Percentiles rank a stretch among this genome's conserved stretches.
Conservation (phyloP, 1,140 invertebrate species). For the Coenobita brevimanus region DNA sequence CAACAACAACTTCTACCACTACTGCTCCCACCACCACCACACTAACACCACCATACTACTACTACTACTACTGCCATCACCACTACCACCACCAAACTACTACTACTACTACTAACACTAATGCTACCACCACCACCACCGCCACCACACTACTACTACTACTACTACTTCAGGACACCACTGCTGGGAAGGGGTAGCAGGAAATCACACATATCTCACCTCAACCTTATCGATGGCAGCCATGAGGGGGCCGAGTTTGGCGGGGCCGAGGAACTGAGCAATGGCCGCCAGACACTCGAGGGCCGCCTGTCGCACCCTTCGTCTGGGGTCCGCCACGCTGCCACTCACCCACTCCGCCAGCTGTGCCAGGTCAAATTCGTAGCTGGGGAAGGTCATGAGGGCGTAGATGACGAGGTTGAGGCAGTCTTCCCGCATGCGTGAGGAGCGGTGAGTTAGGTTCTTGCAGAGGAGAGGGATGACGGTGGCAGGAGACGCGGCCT, state of each 20-base stretch:
- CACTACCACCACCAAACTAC: too few relatives aligned
- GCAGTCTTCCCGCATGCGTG: conserved; percentile 84
- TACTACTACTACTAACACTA: too few relatives aligned
- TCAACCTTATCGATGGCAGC: conserved; percentile 66
- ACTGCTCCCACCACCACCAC: too few relatives aligned
- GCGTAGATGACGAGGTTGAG: conserved; percentile 85
- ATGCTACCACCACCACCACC: too few relatives aligned
- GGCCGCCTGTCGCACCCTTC: conserved; percentile 84
- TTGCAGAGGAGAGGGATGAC: conserved; percentile 60
- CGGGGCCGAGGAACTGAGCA: conserved; percentile 81
- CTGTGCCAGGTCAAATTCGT: conserved; percentile 82
- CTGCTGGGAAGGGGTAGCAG: too few relatives aligned
- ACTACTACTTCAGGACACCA: too few relatives aligned
- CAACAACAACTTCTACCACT: too few relatives aligned
- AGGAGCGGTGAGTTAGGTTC: conserved; percentile 76
- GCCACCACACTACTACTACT: too few relatives aligned
- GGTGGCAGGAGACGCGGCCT: conserved; percentile 35
- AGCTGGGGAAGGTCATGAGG: conserved; percentile 85
- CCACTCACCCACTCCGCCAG: conserved; percentile 78
- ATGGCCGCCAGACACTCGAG: conserved; percentile 87
- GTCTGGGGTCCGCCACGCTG: conserved; percentile 80
- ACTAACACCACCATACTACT: too few relatives aligned
- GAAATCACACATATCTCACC: conserved; percentile 52
- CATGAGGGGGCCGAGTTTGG: conserved; percentile 68
- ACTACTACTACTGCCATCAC: too few relatives aligned